Evolutionary conservation across 2,113 vertebrate species (phyloP).

Genomic region (Tachysurus fulvidraco): DNA sequence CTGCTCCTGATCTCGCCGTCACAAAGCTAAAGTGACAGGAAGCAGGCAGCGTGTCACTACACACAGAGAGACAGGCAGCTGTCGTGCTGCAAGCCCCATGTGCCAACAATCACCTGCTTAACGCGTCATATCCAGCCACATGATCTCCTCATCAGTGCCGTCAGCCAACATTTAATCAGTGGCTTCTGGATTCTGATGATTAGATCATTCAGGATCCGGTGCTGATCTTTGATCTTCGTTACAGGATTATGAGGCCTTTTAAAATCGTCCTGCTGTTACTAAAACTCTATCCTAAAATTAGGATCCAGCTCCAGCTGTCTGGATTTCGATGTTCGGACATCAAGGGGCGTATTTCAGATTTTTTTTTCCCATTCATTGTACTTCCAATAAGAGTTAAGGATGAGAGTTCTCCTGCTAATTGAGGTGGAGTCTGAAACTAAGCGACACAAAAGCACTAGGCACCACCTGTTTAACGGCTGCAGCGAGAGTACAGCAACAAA

Average conservation of each 20-base stretch:
- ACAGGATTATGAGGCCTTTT: neutral
- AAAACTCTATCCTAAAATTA: constrained; percentile 7
- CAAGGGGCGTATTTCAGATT: neutral
- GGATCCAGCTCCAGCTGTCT: constrained; percentile 12
- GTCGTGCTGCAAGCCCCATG: neutral
- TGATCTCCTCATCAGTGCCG: neutral
- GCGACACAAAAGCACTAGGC: neutral
- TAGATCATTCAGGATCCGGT: neutral
- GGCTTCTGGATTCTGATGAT: neutral
- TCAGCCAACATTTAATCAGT: neutral
- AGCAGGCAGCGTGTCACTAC: constrained; percentile 28
- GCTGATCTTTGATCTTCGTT: neutral
- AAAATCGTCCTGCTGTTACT: neutral
- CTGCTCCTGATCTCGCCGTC: constrained; percentile 5
- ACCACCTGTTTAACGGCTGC: neutral
- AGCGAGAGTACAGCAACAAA: neutral
- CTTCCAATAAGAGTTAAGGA: no score
- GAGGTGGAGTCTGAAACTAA: neutral
- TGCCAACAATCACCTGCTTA: neutral
- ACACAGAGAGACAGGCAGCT: constrained; percentile 29
- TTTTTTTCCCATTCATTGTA: neutral
- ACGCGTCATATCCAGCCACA: neutral
- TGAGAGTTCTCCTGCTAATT: neutral
- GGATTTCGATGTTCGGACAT: neutral
- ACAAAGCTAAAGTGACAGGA: constrained; percentile 32